Percentiles rank a stretch among this genome's conserved stretches.
Evolutionary conservation across 1,140 invertebrate genomes (phyloP).

Genomic region (Meloidogyne floridensis): DNA sequence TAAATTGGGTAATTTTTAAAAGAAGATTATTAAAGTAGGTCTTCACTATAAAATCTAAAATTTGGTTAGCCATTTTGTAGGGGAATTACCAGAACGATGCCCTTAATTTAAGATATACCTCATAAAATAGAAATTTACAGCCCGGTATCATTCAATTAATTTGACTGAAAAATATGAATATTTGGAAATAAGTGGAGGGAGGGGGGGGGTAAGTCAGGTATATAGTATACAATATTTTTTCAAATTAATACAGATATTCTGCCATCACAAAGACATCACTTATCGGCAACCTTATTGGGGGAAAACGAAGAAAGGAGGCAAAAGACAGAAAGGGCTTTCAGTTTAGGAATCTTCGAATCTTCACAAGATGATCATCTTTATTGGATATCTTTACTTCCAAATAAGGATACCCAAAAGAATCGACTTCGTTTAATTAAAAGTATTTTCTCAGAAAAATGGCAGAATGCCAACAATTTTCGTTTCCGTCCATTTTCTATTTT

Average conservation of each 20-base stretch:
- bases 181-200: too few species aligned
- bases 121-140: too few species aligned
- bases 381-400: slow-evolving; percentile 20
- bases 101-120: too few species aligned
- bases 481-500: slow-evolving; percentile 13
- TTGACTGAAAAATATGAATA: too few species aligned
- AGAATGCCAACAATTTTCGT: slow-evolving; percentile 8
- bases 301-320: neutral
- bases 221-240: too few species aligned
- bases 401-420: slow-evolving; percentile 7
- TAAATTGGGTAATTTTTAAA: neutral
- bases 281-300: neutral
- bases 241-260: too few species aligned
- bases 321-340: neutral
- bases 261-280: neutral
- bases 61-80: too few species aligned
- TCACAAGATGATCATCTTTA: slow-evolving; percentile 12
- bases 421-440: neutral
- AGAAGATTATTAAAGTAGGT: too few species aligned
- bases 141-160: too few species aligned
- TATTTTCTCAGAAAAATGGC: slow-evolving; percentile 12
- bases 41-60: too few species aligned
- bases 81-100: too few species aligned
- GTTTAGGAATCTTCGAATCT: neutral
- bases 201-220: too few species aligned